These are phyloP conservation scores for Leptobrachium leishanense DNA, from an alignment of 2,113 vertebrate genomes.

Conservation along the genomic window DNA sequence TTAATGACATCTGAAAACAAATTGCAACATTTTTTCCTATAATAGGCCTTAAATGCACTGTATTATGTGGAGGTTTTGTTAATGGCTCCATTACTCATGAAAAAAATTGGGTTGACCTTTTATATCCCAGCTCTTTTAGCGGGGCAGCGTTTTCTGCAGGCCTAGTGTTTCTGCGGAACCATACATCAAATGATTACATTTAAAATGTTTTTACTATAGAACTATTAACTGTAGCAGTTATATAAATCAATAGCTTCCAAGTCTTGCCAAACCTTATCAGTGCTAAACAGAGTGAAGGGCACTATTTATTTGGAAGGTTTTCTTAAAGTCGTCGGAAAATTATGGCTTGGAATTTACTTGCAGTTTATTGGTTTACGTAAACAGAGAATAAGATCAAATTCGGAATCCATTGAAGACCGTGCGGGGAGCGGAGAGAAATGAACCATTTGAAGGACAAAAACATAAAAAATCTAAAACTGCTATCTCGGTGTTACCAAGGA, in stretches of 20 bases:
- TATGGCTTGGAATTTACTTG: conserved; percentile 11
- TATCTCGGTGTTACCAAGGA: conserved; percentile 62
- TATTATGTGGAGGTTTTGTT: conserved; percentile 48
- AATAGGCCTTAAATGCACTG: conserved; percentile 51
- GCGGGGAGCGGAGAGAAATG: conserved; percentile 58
- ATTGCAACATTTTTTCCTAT: conserved; percentile 49
- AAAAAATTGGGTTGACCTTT: conserved; percentile 50
- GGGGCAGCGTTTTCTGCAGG: conserved; percentile 45
- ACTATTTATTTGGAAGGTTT: conserved; percentile 59
- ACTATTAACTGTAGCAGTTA: conserved; percentile 61
- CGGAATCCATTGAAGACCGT: conserved; percentile 59
- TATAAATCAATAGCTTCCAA: conserved; percentile 64
- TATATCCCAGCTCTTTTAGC: conserved; percentile 46
- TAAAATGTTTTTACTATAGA: conserved; percentile 64
- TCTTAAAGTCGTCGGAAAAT: conserved; percentile 48
- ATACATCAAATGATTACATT: conserved; percentile 60
- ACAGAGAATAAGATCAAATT: conserved; percentile 56
- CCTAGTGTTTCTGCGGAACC: conserved; percentile 40
- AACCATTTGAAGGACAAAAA: conserved; percentile 70
- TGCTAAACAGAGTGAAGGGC: conserved; percentile 64
- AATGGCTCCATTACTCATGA: conserved; percentile 48
- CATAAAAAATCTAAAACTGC: conserved; percentile 65
- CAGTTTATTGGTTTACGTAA: conserved; percentile 37
- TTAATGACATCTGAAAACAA: conserved; percentile 46
- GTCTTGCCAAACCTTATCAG: conserved; percentile 52